Evolutionary conservation across 1,140 invertebrate species (phyloP), one percentile per base, ranked within the genome.

Genomic region (Oncopodura yosiiana): DNA sequence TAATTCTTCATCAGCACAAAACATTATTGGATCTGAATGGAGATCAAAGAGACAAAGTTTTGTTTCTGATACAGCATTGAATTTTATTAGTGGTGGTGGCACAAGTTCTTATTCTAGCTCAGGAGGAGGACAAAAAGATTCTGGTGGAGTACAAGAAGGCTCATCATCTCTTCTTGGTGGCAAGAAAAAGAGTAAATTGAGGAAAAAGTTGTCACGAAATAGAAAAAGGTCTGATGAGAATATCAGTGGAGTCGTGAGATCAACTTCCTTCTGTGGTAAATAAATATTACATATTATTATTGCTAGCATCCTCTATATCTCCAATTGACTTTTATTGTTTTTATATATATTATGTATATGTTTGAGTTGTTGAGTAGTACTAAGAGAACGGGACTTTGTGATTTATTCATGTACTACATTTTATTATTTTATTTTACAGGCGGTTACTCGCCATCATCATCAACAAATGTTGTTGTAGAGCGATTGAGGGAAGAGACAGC

Each of bases 51-150:
- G 60, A 58, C 38, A 55, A 39, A 27, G n/a, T 21, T 63, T 63
- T 50, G 62, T 58, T 5, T 63, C 62, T 12, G 62, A 63, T 30
- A 48, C 62, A 11, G 62, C 62, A 9, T 34, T 63, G 16, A 63
- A 63, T 53, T 45, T 58, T 5, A 36, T 60, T 16, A 52, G 56
- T 8, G 56, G 58, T 55, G 19, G 46, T 14, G 55, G 61, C 39
- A 46, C 32, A 24, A 41, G 45, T 32, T 52, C 49, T 43, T 55
- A 53, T 46, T 50, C 53, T 1, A 59, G 57, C 24, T 56, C 57
- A 14, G 36, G 41, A 16, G 53, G 48, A 18, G 49, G 56, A 0
- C 49, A 52, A 21, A 27, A n/a, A n/a, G 38, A 37, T 16, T 21
- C 49, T 9, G 37, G 41, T 3, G 43, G 27, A 11, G n/a, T 42